Percentiles rank a stretch among this genome's conserved stretches.
Evolutionary conservation across 2,888 invertebrate species (phyloP).

Genomic region (Melanargia galathea): DNA sequence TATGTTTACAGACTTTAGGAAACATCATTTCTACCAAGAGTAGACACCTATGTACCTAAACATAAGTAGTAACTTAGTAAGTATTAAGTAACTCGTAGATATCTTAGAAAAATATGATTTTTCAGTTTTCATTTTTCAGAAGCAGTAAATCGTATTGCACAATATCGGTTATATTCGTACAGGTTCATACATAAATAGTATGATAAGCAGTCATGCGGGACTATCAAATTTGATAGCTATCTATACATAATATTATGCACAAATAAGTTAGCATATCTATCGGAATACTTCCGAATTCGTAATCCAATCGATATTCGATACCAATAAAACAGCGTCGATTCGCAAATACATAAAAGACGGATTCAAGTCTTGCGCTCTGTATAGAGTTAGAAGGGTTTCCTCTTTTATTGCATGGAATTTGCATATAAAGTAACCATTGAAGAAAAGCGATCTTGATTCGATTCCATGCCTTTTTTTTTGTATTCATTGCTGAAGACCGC

Average conservation of each 20-base stretch:
- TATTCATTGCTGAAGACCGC: constrained; percentile 79
- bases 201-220: not conserved
- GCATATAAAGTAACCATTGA: constrained; percentile 83
- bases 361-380: constrained; percentile 75
- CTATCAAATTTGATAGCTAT: constrained; percentile 13
- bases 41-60: not conserved
- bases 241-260: constrained; percentile 8
- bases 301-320: constrained; percentile 77
- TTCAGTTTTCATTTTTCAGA: constrained; percentile 1
- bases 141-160: constrained; percentile 8
- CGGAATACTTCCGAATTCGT: constrained; percentile 53
- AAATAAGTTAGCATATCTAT: constrained; percentile 2
- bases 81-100: too few relatives aligned
- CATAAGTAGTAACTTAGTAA: too few relatives aligned
- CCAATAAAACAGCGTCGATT: constrained; percentile 79
- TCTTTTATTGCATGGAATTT: constrained; percentile 79
- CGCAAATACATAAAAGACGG: constrained; percentile 80
- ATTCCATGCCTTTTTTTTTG: constrained; percentile 71
- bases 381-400: constrained; percentile 79
- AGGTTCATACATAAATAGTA: constrained; percentile 4
- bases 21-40: not conserved
- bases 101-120: not conserved
- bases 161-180: not conserved
- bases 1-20: constrained; percentile 6
- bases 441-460: constrained; percentile 79